A percentile compares a stretch with the other conserved stretches of the same genome.
Evolutionary conservation across 92 coral and sea anemone genomes (phyloP).

Genomic region (Porites lobata): DNA sequence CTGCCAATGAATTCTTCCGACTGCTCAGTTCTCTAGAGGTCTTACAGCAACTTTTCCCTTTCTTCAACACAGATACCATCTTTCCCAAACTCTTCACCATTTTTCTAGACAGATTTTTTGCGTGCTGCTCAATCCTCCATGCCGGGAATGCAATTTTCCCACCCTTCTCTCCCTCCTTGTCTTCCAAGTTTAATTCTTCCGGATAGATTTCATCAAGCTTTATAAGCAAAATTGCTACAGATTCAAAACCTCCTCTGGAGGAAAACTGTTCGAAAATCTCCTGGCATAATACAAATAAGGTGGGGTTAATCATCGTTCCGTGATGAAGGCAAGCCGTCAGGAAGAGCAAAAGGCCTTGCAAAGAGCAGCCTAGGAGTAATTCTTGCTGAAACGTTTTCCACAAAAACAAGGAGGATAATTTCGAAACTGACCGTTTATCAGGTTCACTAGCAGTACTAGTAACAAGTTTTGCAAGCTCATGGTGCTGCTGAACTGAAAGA

Average conservation of each 20-base stretch:
- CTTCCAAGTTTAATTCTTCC: not conserved
- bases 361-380: conserved; percentile 54
- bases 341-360: conserved; percentile 71
- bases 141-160: not conserved
- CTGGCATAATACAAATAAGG: conserved; percentile 74
- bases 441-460: not conserved
- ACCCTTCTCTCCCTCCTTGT: not conserved
- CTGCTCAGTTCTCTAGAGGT: not conserved
- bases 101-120: conserved; percentile 14
- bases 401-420: conserved; percentile 5
- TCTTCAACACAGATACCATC: conserved; percentile 77
- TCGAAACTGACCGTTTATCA: not conserved
- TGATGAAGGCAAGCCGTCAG: conserved; percentile 71
- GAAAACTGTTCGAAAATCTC: conserved; percentile 85
- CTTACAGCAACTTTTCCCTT: conserved; percentile 72
- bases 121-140: conserved; percentile 23
- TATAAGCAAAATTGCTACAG: conserved; percentile 51
- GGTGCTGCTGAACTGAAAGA: conserved; percentile 13
- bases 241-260: conserved; percentile 70
- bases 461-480: conserved; percentile 35
- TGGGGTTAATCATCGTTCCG: conserved; percentile 77
- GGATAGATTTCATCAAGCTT: conserved; percentile 70
- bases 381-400: conserved; percentile 76
- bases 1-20: conserved; percentile 28
- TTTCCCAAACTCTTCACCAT: conserved; percentile 74